A percentile compares a stretch with the other conserved stretches of the same genome.
These are phyloP conservation scores for Sminthurinus signatus DNA, from an alignment of 1,140 invertebrate species.

Conservation along the genomic window DNA sequence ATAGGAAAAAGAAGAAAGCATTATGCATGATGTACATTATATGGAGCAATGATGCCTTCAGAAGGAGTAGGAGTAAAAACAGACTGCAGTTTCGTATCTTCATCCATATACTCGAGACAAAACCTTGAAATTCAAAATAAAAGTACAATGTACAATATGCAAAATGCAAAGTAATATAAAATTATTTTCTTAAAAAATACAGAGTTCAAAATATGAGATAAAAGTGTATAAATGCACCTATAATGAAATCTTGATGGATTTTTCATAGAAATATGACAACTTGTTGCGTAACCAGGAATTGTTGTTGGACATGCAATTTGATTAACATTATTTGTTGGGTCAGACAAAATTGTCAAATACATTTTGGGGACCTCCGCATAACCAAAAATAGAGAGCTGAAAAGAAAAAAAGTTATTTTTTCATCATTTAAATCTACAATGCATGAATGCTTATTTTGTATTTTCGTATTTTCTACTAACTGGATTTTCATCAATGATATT, in stretches of 20 bases:
- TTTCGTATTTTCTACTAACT: no score
- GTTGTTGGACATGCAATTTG: conserved; percentile 20
- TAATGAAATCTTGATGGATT: conserved; percentile 28
- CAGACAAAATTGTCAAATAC: background rate
- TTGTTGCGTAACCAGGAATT: conserved; percentile 2
- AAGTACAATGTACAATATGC: background rate
- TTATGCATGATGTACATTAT: conserved; percentile 12
- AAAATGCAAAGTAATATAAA: no score
- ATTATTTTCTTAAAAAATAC: no score
- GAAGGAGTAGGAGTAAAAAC: conserved; percentile 13
- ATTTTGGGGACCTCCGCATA: conserved; percentile 7
- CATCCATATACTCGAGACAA: background rate
- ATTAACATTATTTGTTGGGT: background rate
- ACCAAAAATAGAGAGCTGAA: conserved; percentile 6
- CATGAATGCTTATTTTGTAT: no score
- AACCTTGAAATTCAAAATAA: background rate
- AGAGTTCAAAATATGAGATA: no score
- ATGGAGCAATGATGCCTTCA: conserved; percentile 11
- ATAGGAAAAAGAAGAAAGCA: no score
- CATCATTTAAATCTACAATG: no score
- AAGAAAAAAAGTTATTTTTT: no score
- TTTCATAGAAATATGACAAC: conserved; percentile 3
- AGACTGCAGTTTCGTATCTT: background rate
- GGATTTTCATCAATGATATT: conserved; percentile 15
- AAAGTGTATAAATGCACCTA: no score